Evolutionary conservation across 2,888 invertebrate species (phyloP).

Genomic region (Tipula vernalis): DNA sequence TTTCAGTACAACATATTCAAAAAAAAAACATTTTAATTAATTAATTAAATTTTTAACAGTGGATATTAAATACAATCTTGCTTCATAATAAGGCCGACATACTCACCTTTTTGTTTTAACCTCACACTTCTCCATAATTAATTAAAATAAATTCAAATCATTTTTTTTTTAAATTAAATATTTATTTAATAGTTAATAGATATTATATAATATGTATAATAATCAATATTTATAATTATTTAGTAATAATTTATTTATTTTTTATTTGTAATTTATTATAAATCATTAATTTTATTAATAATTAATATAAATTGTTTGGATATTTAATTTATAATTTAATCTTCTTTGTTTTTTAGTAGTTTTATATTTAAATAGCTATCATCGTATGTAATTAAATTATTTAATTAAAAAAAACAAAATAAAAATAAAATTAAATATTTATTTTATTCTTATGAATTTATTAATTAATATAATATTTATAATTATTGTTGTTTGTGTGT

Average conservation of each 20-base stretch:
- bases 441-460: neutral
- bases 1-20: too few relatives aligned
- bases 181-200: neutral
- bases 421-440: neutral
- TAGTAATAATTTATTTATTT: neutral
- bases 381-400: neutral
- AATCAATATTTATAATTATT: neutral
- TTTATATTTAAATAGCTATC: neutral
- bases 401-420: neutral
- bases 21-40: too few relatives aligned
- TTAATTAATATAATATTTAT: neutral
- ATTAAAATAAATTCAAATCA: neutral
- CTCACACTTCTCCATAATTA: neutral
- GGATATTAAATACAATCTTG: too few relatives aligned
- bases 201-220: neutral
- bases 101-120: neutral
- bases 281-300: neutral
- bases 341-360: neutral
- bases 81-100: neutral
- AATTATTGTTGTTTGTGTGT: neutral
- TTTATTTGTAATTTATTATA: neutral
- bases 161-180: neutral
- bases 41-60: too few relatives aligned
- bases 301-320: neutral
- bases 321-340: neutral